Conservation (phyloP, 2,888 invertebrate species). For the Sesia bembeciformis region DNA sequence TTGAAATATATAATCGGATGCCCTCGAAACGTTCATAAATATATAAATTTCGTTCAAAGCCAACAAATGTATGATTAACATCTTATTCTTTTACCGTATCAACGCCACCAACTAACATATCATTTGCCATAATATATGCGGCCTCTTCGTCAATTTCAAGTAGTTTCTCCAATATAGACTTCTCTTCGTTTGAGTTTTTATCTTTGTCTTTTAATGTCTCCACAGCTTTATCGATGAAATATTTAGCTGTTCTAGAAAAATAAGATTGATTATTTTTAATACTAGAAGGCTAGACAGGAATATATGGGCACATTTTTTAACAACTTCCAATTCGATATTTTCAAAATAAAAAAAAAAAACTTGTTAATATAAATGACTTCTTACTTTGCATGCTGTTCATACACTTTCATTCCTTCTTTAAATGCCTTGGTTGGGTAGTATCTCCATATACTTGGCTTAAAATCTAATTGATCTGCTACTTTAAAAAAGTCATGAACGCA, state of each 20-base stretch:
- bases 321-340: neutral
- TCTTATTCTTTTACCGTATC: conserved; percentile 65
- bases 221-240: conserved; percentile 5
- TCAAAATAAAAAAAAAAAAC: neutral
- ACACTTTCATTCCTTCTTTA: conserved; percentile 4
- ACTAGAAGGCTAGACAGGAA: neutral
- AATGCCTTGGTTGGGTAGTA: conserved; percentile 2
- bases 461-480: conserved; percentile 2
- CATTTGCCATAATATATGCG: conserved; percentile 71
- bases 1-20: too few relatives aligned
- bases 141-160: conserved; percentile 57
- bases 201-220: conserved; percentile 1
- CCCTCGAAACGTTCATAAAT: neutral
- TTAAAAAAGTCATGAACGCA: conserved; percentile 3
- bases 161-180: conserved; percentile 57
- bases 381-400: conserved; percentile 3
- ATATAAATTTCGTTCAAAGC: neutral
- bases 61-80: neutral
- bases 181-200: neutral
- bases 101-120: conserved; percentile 75
- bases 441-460: conserved; percentile 5
- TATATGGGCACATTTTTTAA: too few relatives aligned
- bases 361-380: neutral
- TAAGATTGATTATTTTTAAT: neutral
- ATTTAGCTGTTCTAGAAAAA: conserved; percentile 1